Evolutionary conservation across 2,797 vertebrate species (phyloP).

Genomic region (Lacerta agilis): DNA sequence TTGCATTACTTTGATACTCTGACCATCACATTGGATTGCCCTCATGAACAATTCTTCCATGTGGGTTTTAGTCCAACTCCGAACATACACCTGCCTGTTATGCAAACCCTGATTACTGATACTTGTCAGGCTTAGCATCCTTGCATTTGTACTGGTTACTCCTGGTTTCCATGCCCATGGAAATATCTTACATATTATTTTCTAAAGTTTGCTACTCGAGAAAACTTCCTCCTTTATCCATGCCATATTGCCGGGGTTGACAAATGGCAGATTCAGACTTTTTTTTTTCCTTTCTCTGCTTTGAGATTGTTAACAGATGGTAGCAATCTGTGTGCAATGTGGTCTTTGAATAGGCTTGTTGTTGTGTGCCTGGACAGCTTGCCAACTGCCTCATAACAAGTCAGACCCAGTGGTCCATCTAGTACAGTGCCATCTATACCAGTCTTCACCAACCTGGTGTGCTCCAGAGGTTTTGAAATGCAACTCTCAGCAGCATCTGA

Average conservation of each 20-base stretch:
- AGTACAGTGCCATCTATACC: too few relatives aligned
- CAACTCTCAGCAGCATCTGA: too few relatives aligned
- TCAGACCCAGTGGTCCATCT: too few relatives aligned
- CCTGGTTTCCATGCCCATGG: constrained; percentile 17
- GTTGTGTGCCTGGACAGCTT: not conserved
- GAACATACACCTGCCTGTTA: not conserved
- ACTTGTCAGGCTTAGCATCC: not conserved
- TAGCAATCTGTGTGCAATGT: not conserved
- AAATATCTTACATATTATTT: constrained; percentile 16
- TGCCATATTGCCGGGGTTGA: not conserved
- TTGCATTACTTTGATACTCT: not conserved
- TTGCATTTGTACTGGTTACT: not conserved
- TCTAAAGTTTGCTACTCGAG: not conserved
- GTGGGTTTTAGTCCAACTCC: not conserved
- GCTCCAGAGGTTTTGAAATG: too few relatives aligned
- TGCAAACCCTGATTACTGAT: not conserved
- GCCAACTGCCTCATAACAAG: not conserved
- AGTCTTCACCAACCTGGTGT: too few relatives aligned
- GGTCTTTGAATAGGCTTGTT: not conserved
- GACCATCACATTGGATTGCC: constrained; percentile 6
- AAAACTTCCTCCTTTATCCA: not conserved
- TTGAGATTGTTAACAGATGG: not conserved
- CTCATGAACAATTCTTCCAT: constrained; percentile 7
- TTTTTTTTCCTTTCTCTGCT: not conserved
- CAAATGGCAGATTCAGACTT: not conserved